phyloP scores from a whole-genome alignment of 2,888 invertebrate genomes.

The Eupeodes latifasciatus region DNA sequence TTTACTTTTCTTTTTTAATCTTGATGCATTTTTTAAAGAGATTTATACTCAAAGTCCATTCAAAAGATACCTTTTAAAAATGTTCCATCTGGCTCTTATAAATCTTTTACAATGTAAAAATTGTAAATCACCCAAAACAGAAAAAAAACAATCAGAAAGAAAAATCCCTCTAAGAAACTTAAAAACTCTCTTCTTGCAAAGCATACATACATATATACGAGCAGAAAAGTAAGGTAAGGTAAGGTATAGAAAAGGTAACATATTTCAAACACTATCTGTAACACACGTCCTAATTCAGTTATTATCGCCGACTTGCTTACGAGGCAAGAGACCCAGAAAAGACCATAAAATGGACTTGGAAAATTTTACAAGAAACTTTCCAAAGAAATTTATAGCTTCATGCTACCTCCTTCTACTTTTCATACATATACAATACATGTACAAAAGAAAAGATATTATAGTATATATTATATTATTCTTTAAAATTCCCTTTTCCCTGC shows the following conservation, averaged over 20 bases:
- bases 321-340: slow-evolving; percentile 49
- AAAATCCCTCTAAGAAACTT: slow-evolving; percentile 48
- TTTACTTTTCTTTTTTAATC: background rate
- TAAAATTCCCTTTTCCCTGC: background rate
- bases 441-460: slow-evolving; percentile 6
- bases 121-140: slow-evolving; percentile 52
- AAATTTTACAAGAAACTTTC: slow-evolving; percentile 66
- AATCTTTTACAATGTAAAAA: slow-evolving; percentile 65
- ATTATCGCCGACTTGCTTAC: slow-evolving; percentile 76
- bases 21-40: background rate
- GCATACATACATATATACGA: too few relatives aligned
- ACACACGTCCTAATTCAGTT: slow-evolving; percentile 76
- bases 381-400: slow-evolving; percentile 57
- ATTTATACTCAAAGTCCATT: background rate
- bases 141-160: slow-evolving; percentile 20
- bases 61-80: background rate
- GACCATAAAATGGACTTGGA: slow-evolving; percentile 73
- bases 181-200: slow-evolving; percentile 3
- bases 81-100: slow-evolving; percentile 53
- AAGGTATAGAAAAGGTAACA: slow-evolving; percentile 24
- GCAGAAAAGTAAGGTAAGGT: too few relatives aligned
- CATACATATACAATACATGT: background rate
- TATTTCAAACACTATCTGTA: slow-evolving; percentile 71
- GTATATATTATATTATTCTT: slow-evolving; percentile 27
- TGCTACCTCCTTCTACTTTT: slow-evolving; percentile 1